These are phyloP conservation scores for Elephantulus edwardii DNA, from an alignment of 2,113 vertebrate genomes.

Conservation along the genomic window DNA sequence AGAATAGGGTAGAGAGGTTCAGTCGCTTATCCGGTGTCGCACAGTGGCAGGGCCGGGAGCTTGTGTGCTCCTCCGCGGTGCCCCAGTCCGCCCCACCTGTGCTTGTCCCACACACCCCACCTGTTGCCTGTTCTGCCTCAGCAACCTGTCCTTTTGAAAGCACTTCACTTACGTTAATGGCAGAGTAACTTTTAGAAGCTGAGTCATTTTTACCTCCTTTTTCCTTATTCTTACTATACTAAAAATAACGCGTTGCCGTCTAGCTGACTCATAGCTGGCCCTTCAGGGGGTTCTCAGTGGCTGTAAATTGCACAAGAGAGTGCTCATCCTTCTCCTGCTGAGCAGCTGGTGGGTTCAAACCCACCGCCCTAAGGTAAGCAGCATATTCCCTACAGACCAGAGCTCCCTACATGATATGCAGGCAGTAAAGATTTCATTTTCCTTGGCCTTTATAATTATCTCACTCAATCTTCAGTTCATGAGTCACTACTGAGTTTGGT, in stretches of 20 bases:
- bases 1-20: neutral
- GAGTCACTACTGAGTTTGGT: too few species aligned
- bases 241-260: too few species aligned
- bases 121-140: neutral
- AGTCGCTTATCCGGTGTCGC: neutral
- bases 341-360: too few species aligned
- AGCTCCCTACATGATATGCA: too few species aligned
- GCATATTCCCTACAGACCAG: too few species aligned
- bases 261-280: too few species aligned
- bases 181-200: neutral
- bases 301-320: too few species aligned
- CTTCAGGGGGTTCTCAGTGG: too few species aligned
- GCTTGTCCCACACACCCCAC: neutral
- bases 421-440: accelerated
- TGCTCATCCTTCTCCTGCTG: too few species aligned
- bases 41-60: neutral
- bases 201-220: too few species aligned
- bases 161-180: neutral
- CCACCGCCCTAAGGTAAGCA: too few species aligned
- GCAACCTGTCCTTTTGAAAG: too few species aligned
- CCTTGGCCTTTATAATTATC: neutral
- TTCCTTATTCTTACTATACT: accelerated
- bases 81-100: accelerated
- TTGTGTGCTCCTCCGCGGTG: neutral
- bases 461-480: neutral